A percentile compares a stretch with the other conserved stretches of the same genome.
These are phyloP conservation scores for Caenorhabditis imperialis DNA, from an alignment of 2,888 invertebrate species.

Conservation along the genomic window DNA sequence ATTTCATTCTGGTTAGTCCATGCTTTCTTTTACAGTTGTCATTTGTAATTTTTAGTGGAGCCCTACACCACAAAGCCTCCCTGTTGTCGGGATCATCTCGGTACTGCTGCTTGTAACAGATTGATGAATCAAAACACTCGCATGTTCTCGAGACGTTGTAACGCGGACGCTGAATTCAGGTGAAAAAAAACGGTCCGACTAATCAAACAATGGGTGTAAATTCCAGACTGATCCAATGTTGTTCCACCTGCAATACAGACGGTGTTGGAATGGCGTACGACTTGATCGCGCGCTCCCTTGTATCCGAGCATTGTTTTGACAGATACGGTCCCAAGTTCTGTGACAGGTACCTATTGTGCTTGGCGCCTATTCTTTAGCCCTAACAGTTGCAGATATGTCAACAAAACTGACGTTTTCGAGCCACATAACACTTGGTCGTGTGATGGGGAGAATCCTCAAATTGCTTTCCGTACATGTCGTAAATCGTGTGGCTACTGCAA, in stretches of 20 bases:
- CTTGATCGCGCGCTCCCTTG: conserved; percentile 68
- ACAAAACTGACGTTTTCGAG: conserved; percentile 70
- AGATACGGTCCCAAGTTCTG: conserved; percentile 69
- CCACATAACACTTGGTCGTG: conserved; percentile 67
- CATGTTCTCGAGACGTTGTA: conserved; percentile 65
- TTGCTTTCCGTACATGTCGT: conserved; percentile 71
- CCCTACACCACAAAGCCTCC: conserved; percentile 66
- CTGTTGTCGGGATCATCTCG: conserved; percentile 69
- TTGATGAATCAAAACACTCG: conserved; percentile 60
- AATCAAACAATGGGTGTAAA: not conserved
- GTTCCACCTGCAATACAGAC: conserved; percentile 66
- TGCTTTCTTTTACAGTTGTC: not conserved
- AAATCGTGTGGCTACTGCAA: conserved; percentile 71
- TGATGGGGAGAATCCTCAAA: conserved; percentile 69
- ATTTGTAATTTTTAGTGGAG: conserved; percentile 6
- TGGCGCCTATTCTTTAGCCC: not conserved
- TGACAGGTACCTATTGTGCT: conserved; percentile 42
- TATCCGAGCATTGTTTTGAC: conserved; percentile 70
- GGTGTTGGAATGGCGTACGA: conserved; percentile 68
- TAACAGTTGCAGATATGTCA: conserved; percentile 63
- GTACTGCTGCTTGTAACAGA: conserved; percentile 62
- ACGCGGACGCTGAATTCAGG: conserved; percentile 69
- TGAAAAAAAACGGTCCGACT: not conserved
- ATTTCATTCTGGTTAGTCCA: conserved; percentile 11
- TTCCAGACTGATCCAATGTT: conserved; percentile 69